Evolutionary conservation across 2,113 vertebrate genomes (phyloP).

Genomic region (Tragelaphus scriptus): DNA sequence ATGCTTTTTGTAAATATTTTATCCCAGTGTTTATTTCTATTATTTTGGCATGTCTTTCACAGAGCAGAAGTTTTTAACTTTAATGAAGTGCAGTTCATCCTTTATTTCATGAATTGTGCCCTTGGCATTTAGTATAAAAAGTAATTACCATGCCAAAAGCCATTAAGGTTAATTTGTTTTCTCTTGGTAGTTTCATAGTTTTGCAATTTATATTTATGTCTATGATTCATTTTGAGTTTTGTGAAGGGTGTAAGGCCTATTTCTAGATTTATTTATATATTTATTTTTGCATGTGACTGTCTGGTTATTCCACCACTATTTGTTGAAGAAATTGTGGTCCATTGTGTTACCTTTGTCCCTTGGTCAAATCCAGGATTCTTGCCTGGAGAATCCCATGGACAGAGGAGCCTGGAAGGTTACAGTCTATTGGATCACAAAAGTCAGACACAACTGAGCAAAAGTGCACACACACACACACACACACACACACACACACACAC

Average conservation of each 20-base stretch:
- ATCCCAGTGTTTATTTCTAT: not conserved
- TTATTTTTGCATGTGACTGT: not conserved
- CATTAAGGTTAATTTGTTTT: not conserved
- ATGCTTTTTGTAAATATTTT: not conserved
- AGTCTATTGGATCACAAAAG: not conserved
- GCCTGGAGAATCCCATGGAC: not conserved
- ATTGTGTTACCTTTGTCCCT: not conserved
- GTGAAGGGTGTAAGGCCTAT: not conserved
- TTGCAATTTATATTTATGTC: not conserved
- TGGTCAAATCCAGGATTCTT: not conserved
- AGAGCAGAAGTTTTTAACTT: not conserved
- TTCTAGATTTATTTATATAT: not conserved
- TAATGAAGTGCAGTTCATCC: not conserved
- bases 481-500: not conserved
- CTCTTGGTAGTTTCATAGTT: not conserved
- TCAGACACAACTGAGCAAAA: not conserved
- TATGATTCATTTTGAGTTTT: not conserved
- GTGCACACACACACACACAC: accelerated
- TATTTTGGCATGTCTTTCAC: not conserved
- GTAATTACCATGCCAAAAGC: not conserved
- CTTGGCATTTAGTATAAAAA: not conserved
- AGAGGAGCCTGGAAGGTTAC: not conserved
- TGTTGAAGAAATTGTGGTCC: not conserved
- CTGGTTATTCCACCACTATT: not conserved
- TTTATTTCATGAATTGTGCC: not conserved